These are phyloP conservation scores for Drosophila suboccidentalis DNA, from an alignment of 2,888 invertebrate genomes.

Conservation along the genomic window DNA sequence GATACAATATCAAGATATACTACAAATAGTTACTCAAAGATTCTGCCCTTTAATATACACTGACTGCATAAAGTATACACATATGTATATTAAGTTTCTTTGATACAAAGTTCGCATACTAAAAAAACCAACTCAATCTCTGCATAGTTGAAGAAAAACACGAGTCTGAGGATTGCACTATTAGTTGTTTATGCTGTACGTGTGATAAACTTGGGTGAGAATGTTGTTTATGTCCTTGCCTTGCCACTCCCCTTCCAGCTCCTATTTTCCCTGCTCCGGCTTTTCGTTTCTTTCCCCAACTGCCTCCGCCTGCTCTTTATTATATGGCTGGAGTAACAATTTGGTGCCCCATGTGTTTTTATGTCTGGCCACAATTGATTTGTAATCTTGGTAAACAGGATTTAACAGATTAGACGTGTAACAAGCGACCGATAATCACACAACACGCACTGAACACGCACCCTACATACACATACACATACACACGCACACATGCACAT, in stretches of 20 bases:
- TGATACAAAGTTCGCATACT: neutral
- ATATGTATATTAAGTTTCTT: neutral
- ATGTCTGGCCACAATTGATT: slow-evolving; percentile 79
- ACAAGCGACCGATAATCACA: slow-evolving; percentile 77
- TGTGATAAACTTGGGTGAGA: slow-evolving; percentile 39
- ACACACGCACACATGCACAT: slow-evolving; percentile 1
- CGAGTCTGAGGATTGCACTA: slow-evolving; percentile 10
- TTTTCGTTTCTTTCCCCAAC: neutral
- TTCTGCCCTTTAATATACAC: neutral
- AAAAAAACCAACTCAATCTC: neutral
- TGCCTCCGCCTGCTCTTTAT: neutral
- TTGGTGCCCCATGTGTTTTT: slow-evolving; percentile 60
- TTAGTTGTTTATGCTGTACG: slow-evolving; percentile 44
- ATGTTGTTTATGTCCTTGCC: slow-evolving; percentile 19
- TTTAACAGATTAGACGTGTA: slow-evolving; percentile 81
- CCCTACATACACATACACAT: slow-evolving; percentile 29
- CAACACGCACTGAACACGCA: slow-evolving; percentile 60
- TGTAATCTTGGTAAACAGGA: slow-evolving; percentile 81
- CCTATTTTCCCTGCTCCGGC: neutral
- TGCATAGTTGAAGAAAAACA: slow-evolving; percentile 1
- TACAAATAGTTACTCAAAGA: neutral
- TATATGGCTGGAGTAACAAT: slow-evolving; percentile 15
- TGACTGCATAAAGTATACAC: neutral
- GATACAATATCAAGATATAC: neutral
- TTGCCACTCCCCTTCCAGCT: neutral